These are phyloP conservation scores for Buathra laborator DNA, from an alignment of 2,888 invertebrate genomes.

Conservation along the genomic window DNA sequence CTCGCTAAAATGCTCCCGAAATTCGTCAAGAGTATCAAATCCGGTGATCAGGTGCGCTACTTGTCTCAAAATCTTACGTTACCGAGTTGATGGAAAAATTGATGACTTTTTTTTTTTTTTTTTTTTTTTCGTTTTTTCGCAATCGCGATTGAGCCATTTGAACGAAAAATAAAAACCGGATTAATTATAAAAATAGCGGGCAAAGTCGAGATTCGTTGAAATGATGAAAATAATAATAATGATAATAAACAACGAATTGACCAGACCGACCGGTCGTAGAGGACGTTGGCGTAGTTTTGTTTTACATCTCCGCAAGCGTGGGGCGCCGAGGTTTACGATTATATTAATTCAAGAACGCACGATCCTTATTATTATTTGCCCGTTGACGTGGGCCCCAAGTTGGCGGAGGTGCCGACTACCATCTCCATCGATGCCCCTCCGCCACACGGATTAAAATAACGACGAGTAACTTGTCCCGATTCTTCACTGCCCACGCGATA, in stretches of 20 bases:
- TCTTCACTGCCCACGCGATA: conserved; percentile 62
- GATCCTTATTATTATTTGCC: conserved; percentile 26
- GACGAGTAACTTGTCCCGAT: conserved; percentile 58
- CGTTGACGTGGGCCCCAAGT: conserved; percentile 12
- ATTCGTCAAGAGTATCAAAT: conserved; percentile 89
- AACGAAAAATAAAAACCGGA: not conserved
- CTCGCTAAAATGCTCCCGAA: conserved; percentile 90
- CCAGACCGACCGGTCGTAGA: not conserved
- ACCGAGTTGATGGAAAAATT: too few relatives aligned
- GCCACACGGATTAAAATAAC: conserved; percentile 11
- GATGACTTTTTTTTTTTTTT: too few relatives aligned
- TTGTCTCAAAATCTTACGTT: not conserved
- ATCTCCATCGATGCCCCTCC: conserved; percentile 23
- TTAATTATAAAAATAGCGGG: not conserved
- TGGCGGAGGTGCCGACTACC: not conserved
- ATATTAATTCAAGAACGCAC: conserved; percentile 31
- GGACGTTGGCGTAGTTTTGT: conserved; percentile 27
- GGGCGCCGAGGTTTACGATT: conserved; percentile 24
- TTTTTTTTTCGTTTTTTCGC: not conserved
- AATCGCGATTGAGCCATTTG: not conserved
- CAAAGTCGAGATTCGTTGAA: not conserved
- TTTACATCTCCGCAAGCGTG: conserved; percentile 13
- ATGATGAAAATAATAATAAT: not conserved
- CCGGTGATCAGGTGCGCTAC: conserved; percentile 86
- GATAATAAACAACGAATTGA: not conserved